phyloP scores from a whole-genome alignment of 2,113 vertebrate genomes.

The Talpa occidentalis region DNA sequence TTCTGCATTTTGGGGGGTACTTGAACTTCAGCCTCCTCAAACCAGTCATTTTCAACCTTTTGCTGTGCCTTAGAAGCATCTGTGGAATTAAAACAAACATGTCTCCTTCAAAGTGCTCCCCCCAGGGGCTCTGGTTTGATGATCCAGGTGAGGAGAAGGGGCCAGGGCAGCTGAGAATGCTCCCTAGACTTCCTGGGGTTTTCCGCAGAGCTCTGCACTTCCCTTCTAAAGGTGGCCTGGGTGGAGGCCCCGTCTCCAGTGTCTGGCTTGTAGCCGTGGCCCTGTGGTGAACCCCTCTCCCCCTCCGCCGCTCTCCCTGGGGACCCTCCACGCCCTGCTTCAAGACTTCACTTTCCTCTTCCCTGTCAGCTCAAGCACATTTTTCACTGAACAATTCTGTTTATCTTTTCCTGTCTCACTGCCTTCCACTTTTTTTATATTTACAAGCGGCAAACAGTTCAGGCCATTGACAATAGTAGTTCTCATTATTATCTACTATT shows the following conservation, averaged over 20 bases:
- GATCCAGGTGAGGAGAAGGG: background rate
- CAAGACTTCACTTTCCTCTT: background rate
- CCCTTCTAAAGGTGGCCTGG: background rate
- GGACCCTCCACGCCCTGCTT: background rate
- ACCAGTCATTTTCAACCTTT: background rate
- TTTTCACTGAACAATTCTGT: background rate
- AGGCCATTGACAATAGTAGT: background rate
- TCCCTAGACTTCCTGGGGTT: background rate
- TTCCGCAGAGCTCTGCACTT: background rate
- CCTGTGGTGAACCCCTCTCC: no score
- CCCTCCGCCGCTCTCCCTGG: background rate
- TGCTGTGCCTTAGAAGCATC: background rate
- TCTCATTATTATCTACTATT: background rate
- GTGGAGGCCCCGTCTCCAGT: background rate
- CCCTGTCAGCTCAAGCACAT: background rate
- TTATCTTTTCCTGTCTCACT: background rate
- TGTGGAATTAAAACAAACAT: background rate
- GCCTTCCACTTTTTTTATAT: background rate
- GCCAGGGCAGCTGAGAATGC: background rate
- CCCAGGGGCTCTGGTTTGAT: background rate
- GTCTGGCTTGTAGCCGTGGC: background rate
- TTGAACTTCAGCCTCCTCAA: background rate
- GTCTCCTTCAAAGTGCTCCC: background rate
- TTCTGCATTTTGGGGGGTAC: background rate
- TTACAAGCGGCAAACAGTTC: background rate